These are phyloP conservation scores for Aethes cnicana DNA, from an alignment of 2,888 invertebrate species.

Conservation along the genomic window DNA sequence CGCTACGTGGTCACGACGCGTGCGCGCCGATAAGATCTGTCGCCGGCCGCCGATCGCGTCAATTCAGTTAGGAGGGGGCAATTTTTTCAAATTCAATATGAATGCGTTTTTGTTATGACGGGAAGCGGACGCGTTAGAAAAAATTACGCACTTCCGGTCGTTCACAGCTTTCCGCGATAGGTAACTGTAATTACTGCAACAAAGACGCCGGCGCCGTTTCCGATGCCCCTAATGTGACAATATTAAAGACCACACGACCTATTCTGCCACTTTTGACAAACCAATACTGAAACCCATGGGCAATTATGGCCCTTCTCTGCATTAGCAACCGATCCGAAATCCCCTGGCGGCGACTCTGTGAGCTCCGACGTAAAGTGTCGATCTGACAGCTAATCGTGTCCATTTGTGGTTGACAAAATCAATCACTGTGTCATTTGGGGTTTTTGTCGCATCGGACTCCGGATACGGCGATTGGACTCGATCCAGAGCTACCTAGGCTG, in stretches of 20 bases:
- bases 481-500: slow-evolving; percentile 43
- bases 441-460: slow-evolving; percentile 46
- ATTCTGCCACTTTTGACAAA: slow-evolving; percentile 44
- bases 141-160: slow-evolving; percentile 75
- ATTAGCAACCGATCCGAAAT: neutral
- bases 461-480: slow-evolving; percentile 60
- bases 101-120: slow-evolving; percentile 54
- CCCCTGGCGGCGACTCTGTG: neutral
- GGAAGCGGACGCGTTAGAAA: slow-evolving; percentile 77
- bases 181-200: slow-evolving; percentile 68
- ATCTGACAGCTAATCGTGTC: slow-evolving; percentile 47
- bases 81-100: slow-evolving; percentile 70
- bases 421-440: slow-evolving; percentile 49
- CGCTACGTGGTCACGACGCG: slow-evolving; percentile 67
- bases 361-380: slow-evolving; percentile 37
- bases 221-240: slow-evolving; percentile 49
- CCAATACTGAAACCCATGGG: slow-evolving; percentile 4
- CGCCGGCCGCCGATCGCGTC: slow-evolving; percentile 73
- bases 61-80: slow-evolving; percentile 78
- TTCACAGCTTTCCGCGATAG: slow-evolving; percentile 60
- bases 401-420: slow-evolving; percentile 62
- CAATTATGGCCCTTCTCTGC: neutral
- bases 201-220: slow-evolving; percentile 44
- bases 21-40: slow-evolving; percentile 74
- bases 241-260: slow-evolving; percentile 47